phyloP scores from a whole-genome alignment of 2,797 vertebrate species.

The Erpetoichthys calabaricus region DNA sequence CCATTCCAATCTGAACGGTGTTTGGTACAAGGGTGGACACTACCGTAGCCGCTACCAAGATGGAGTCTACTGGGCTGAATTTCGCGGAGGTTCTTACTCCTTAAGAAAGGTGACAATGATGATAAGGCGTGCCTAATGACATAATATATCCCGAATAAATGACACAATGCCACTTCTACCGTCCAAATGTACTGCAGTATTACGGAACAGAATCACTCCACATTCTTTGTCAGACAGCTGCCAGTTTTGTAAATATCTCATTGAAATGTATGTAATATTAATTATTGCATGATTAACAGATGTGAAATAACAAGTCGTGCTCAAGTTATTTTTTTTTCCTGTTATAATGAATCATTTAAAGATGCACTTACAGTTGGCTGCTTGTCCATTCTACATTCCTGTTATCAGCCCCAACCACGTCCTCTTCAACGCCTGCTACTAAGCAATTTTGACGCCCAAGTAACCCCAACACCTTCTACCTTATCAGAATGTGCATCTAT shows the following conservation, averaged over 20 bases:
- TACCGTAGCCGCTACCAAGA: constrained; percentile 81
- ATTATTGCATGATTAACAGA: too few relatives aligned
- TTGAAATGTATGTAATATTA: too few relatives aligned
- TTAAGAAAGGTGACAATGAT: constrained; percentile 73
- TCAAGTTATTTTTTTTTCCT: background rate
- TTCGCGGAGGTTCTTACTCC: constrained; percentile 76
- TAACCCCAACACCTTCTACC: too few relatives aligned
- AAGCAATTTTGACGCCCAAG: too few relatives aligned
- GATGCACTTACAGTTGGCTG: background rate
- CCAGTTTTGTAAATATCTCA: too few relatives aligned
- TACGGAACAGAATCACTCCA: too few relatives aligned
- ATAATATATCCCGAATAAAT: too few relatives aligned
- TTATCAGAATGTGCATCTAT: too few relatives aligned
- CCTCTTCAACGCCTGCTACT: background rate
- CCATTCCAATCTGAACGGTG: constrained; percentile 79
- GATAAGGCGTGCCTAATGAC: constrained; percentile 42
- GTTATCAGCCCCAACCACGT: background rate
- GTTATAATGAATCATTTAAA: background rate
- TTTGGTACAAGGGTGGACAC: constrained; percentile 79
- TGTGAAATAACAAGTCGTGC: too few relatives aligned
- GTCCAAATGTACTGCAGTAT: too few relatives aligned
- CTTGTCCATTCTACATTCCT: background rate
- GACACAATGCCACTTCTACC: too few relatives aligned
- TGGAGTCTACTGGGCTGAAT: constrained; percentile 80
- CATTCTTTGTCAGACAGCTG: too few relatives aligned